phyloP scores from a whole-genome alignment of 2,888 invertebrate genomes.

The Mesochorus sp. region DNA sequence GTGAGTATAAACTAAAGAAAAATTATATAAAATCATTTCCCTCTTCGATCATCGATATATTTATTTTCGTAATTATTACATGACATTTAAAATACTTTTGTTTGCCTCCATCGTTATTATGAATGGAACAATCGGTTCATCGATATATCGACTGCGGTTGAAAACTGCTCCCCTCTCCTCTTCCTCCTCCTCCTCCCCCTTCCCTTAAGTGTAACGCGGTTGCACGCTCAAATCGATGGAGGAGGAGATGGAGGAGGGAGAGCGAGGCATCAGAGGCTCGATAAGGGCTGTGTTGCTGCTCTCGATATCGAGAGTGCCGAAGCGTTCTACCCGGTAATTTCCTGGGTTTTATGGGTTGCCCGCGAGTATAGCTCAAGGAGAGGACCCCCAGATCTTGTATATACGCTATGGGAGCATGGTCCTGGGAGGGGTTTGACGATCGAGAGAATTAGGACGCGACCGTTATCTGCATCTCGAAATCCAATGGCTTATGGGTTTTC shows the following conservation, averaged over 20 bases:
- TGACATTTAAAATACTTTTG: background rate
- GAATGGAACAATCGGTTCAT: background rate
- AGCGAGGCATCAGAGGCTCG: conserved; percentile 58
- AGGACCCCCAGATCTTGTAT: conserved; percentile 22
- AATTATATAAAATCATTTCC: too few species aligned
- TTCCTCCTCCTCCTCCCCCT: background rate
- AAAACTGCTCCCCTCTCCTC: too few species aligned
- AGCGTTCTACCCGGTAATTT: conserved; percentile 78
- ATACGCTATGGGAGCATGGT: conserved; percentile 2
- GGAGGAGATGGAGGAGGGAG: conserved; percentile 7
- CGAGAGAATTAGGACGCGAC: conserved; percentile 77
- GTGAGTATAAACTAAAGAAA: too few species aligned
- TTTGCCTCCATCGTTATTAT: background rate
- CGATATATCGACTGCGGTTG: background rate
- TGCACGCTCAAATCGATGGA: background rate
- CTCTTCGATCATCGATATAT: too few species aligned
- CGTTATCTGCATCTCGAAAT: conserved; percentile 66
- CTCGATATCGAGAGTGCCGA: conserved; percentile 66
- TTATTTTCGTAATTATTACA: too few species aligned
- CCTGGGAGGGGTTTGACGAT: conserved; percentile 73
- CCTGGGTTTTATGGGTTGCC: conserved; percentile 78
- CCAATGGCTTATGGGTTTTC: conserved; percentile 51
- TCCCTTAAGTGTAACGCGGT: background rate
- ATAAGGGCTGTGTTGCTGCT: conserved; percentile 66
- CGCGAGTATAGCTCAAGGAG: conserved; percentile 65